A percentile compares a stretch with the other conserved stretches of the same genome.
phyloP scores from a whole-genome alignment of 2,888 invertebrate genomes.

The Macrosoma leucophasiata region DNA sequence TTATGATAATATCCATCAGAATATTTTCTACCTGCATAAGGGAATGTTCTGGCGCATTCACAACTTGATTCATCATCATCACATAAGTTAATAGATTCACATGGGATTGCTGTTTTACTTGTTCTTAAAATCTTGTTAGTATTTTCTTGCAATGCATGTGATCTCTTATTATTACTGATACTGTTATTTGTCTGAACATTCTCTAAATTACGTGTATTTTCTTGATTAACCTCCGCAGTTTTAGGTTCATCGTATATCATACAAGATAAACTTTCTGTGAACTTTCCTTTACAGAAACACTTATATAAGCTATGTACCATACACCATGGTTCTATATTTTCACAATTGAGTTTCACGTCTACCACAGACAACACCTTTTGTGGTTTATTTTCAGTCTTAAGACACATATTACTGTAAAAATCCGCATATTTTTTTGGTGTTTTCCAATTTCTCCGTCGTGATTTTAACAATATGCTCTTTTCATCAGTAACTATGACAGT shows the following conservation, averaged over 20 bases:
- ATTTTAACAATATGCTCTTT: slow-evolving; percentile 78
- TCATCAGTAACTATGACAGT: slow-evolving; percentile 80
- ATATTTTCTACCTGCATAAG: slow-evolving; percentile 45
- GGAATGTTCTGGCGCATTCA: slow-evolving; percentile 39
- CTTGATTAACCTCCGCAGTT: slow-evolving; percentile 5
- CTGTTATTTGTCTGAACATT: no score
- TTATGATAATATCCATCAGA: slow-evolving; percentile 39
- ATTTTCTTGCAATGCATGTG: no score
- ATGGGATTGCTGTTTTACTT: no score
- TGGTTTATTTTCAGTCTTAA: slow-evolving; percentile 35
- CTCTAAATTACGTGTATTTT: no score
- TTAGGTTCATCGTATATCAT: slow-evolving; percentile 13
- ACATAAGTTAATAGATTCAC: no score
- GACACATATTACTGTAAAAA: slow-evolving; percentile 49
- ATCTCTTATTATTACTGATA: no score
- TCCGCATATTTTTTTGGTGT: slow-evolving; percentile 78
- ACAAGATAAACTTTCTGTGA: slow-evolving; percentile 29
- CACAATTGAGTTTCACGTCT: slow-evolving; percentile 40
- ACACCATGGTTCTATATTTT: slow-evolving; percentile 78
- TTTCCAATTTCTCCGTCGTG: slow-evolving; percentile 74
- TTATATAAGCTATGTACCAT: slow-evolving; percentile 80
- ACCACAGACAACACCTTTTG: slow-evolving; percentile 36
- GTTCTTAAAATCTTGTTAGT: no score
- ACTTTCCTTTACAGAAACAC: slow-evolving; percentile 77
- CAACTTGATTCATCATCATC: no score